Conservation (phyloP, 1,140 invertebrate genomes). For the Procambarus clarkii region DNA sequence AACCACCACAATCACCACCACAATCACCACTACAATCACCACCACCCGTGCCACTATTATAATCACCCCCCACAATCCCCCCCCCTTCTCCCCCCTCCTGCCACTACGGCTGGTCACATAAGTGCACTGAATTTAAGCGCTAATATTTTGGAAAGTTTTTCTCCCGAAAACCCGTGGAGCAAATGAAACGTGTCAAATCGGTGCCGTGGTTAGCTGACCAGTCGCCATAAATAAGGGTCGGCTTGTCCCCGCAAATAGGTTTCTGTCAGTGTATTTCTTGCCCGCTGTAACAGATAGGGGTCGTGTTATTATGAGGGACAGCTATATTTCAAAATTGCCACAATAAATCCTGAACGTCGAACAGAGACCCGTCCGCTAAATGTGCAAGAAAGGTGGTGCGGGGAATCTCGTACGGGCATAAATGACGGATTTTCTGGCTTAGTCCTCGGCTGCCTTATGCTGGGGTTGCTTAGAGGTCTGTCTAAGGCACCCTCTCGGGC, state of each 20-base stretch:
- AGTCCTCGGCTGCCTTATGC: slow-evolving; percentile 25
- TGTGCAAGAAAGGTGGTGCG: slow-evolving; percentile 65
- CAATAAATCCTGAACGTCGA: slow-evolving; percentile 70
- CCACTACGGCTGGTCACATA: slow-evolving; percentile 11
- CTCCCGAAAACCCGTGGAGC: slow-evolving; percentile 59
- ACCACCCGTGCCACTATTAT: not conserved
- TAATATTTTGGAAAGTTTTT: slow-evolving; percentile 64
- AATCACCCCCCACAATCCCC: slow-evolving; percentile 8
- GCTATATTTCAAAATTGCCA: slow-evolving; percentile 72
- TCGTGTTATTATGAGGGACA: slow-evolving; percentile 71
- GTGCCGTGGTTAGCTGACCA: slow-evolving; percentile 65
- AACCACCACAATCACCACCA: slow-evolving; percentile 26
- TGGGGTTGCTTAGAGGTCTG: slow-evolving; percentile 1
- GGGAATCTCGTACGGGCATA: slow-evolving; percentile 49
- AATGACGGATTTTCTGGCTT: slow-evolving; percentile 45
- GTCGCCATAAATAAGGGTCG: slow-evolving; percentile 64
- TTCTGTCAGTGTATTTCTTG: slow-evolving; percentile 72
- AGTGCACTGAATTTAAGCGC: slow-evolving; percentile 49
- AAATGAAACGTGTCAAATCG: slow-evolving; percentile 71
- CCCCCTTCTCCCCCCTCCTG: no score
- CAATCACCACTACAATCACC: not conserved
- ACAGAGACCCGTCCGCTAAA: slow-evolving; percentile 69
- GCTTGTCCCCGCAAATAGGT: slow-evolving; percentile 70
- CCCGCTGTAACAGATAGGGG: slow-evolving; percentile 71
- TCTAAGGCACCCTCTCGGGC: not conserved